Conservation (phyloP, 2,797 vertebrate genomes). For the Gallinago stenura region DNA sequence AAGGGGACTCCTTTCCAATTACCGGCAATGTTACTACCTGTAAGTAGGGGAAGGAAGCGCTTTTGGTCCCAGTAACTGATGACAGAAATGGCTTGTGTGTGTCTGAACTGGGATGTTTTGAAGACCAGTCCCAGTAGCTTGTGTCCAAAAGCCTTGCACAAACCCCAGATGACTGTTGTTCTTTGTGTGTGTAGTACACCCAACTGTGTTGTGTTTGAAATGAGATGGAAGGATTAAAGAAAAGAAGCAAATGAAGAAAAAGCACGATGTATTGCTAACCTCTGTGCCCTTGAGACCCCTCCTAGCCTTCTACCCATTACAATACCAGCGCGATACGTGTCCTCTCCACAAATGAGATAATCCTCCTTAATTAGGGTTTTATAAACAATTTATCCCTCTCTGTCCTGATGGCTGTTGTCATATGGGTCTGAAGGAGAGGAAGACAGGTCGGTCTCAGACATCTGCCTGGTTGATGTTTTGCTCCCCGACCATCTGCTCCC, state of each 20-base stretch:
- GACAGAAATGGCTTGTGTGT: background rate
- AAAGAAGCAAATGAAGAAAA: background rate
- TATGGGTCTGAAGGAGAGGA: background rate
- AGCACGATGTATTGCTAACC: background rate
- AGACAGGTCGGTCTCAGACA: slow-evolving; percentile 31
- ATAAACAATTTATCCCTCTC: background rate
- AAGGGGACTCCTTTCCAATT: slow-evolving; percentile 84
- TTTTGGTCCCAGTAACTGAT: background rate
- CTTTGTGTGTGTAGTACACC: background rate
- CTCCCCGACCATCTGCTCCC: slow-evolving; percentile 69
- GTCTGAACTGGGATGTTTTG: background rate
- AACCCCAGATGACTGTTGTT: background rate
- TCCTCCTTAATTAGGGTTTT: slow-evolving; percentile 33
- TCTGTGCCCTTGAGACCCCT: slow-evolving; percentile 10
- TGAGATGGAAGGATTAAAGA: background rate
- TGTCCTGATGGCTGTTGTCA: slow-evolving; percentile 9
- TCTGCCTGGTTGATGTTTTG: background rate
- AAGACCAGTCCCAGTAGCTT: background rate
- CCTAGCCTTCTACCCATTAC: background rate
- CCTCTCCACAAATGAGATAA: background rate
- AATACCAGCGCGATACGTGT: rapidly evolving
- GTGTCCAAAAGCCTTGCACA: background rate
- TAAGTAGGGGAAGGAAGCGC: slow-evolving; percentile 73
- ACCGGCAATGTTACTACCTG: slow-evolving; percentile 89
- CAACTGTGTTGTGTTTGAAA: background rate